Conservation (phyloP, 2,888 invertebrate genomes). For the Drosophila cognata region DNA sequence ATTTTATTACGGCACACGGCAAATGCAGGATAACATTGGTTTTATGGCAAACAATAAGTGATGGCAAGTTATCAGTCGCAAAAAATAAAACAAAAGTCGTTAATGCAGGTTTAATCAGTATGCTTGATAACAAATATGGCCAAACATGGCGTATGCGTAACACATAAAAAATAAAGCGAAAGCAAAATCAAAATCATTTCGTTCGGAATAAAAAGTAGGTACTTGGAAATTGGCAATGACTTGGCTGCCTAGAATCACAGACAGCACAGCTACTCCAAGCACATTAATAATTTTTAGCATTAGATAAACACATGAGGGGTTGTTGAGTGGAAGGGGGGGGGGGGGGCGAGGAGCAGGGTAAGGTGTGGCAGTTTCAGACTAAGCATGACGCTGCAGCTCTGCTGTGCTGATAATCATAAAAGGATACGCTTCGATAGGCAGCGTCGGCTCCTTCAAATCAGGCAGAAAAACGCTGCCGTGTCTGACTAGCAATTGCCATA, state of each 20-base stretch:
- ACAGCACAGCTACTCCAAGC: slow-evolving; percentile 13
- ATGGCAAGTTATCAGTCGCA: slow-evolving; percentile 12
- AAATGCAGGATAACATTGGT: slow-evolving; percentile 5
- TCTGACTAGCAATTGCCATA: slow-evolving; percentile 67
- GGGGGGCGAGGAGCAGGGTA: background rate
- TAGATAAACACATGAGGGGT: slow-evolving; percentile 58
- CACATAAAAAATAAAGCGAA: slow-evolving; percentile 9
- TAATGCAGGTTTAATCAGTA: slow-evolving; percentile 31
- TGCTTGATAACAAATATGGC: slow-evolving; percentile 29
- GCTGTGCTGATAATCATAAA: slow-evolving; percentile 69
- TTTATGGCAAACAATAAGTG: slow-evolving; percentile 12
- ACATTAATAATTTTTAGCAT: slow-evolving; percentile 67
- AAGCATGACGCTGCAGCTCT: slow-evolving; percentile 59
- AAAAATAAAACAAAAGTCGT: slow-evolving; percentile 39
- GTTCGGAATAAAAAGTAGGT: slow-evolving; percentile 26
- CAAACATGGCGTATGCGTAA: slow-evolving; percentile 47
- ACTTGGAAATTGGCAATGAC: slow-evolving; percentile 52
- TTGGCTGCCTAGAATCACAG: slow-evolving; percentile 42
- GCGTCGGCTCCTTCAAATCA: slow-evolving; percentile 68
- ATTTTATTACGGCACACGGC: slow-evolving; percentile 13
- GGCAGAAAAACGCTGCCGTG: slow-evolving; percentile 76
- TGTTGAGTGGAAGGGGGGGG: too few relatives aligned
- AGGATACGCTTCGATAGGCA: slow-evolving; percentile 73
- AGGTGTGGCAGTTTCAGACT: slow-evolving; percentile 18
- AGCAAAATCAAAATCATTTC: slow-evolving; percentile 17